Percentiles rank a stretch among this genome's conserved stretches.
These are phyloP conservation scores for Tursiops truncatus DNA, from an alignment of 2,113 vertebrate species.

Conservation along the genomic window DNA sequence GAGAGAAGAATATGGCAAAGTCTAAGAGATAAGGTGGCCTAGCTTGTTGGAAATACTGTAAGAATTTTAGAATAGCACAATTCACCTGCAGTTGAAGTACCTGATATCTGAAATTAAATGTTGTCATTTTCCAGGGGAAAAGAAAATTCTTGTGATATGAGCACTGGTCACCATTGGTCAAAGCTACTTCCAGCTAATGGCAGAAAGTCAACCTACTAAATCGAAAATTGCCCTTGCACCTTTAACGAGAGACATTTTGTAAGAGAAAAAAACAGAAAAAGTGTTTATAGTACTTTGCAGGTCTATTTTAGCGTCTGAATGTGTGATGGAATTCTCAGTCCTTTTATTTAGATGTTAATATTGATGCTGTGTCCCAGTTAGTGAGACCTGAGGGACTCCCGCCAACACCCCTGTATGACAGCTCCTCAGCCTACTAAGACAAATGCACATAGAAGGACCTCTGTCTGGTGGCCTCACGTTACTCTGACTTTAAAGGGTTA, in stretches of 20 bases:
- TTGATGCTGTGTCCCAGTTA: slow-evolving; percentile 74
- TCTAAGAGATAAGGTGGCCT: neutral
- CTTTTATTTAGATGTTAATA: slow-evolving; percentile 72
- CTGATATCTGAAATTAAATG: slow-evolving; percentile 34
- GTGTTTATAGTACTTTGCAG: slow-evolving; percentile 78
- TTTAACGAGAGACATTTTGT: slow-evolving; percentile 77
- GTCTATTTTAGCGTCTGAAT: slow-evolving; percentile 76
- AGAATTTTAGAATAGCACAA: slow-evolving; percentile 21
- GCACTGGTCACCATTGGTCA: neutral
- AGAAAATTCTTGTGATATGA: slow-evolving; percentile 17
- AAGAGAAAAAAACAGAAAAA: slow-evolving; percentile 76
- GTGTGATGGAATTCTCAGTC: slow-evolving; percentile 68
- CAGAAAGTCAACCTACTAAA: slow-evolving; percentile 50
- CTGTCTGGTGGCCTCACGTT: neutral
- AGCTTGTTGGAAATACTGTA: neutral
- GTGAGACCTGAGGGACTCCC: slow-evolving; percentile 58
- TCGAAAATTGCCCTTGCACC: slow-evolving; percentile 47
- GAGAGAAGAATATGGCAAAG: neutral
- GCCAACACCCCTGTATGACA: slow-evolving; percentile 58
- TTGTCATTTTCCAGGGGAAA: slow-evolving; percentile 14
- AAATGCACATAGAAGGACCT: slow-evolving; percentile 9
- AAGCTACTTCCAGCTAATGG: slow-evolving; percentile 48
- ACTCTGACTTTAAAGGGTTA: slow-evolving; percentile 16
- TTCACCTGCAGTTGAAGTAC: slow-evolving; percentile 28
- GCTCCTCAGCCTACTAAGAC: slow-evolving; percentile 69